Base-by-base conservation (phyloP, 2,797 vertebrate species). In the Pipistrellus kuhlii region DNA sequence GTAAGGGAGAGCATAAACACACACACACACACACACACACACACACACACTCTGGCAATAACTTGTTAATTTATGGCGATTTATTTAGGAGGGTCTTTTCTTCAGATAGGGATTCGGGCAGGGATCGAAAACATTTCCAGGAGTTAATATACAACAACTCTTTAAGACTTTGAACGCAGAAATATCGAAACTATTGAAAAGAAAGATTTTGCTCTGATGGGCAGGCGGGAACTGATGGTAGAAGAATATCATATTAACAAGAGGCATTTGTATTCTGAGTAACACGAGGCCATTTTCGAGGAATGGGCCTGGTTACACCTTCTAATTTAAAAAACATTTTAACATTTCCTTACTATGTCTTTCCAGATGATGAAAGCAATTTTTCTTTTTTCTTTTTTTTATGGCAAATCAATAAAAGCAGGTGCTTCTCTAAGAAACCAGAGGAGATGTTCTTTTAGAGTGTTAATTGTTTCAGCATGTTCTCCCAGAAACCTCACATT, bases 331-430 rank as follows among this genome's bases (percentile, higher is more conserved):
- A 92, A 92, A 91, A 57, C 32, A 93, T 92, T 88, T 93, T 82
- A 94, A 93, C 77, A 57, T 93, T 95, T 96, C 23, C 55, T 51
- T 90, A 46, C 41, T 2, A 6, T 92, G 71, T 76, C 53, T 94
- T 8, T 87, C 35, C 87, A 90, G 76, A 78, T 96, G 95, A 90
- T 95, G 68, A 93, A 95, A 95, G 93, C 53, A 69, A 71, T 90
- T 95, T 95, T 92, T 95, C 32, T 85, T 46, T 46, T 13, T n/a
- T n/a, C n/a, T 35, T 51, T 18, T 91, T 96, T 96, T 95, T 80
- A 88, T 88, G 35, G 71, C 32, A 93, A 93, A 90, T 96, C 82
- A 78, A 48, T 96, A 90, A 95, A 95, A 91, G 85, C 84, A 94
- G 84, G 64, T 3, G 0, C n/a, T 91, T 48, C 27, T 91, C 30